These are phyloP conservation scores for Vidua chalybeata DNA, from an alignment of 2,113 vertebrate genomes.

Conservation along the genomic window DNA sequence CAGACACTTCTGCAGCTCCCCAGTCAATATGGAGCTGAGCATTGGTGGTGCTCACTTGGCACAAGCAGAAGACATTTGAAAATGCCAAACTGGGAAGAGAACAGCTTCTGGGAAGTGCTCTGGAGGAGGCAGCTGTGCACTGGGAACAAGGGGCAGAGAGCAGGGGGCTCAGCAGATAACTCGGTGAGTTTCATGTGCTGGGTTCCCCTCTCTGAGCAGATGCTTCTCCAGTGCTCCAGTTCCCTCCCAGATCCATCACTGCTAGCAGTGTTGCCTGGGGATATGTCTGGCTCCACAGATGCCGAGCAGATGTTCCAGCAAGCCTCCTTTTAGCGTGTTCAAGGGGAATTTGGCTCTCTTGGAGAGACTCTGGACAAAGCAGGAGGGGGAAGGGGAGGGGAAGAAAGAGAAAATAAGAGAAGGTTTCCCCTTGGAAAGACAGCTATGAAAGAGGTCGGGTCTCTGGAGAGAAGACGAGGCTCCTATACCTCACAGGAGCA, in stretches of 20 bases:
- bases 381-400: not conserved
- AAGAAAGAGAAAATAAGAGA: not conserved
- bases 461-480: not conserved
- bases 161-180: not conserved
- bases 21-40: not conserved
- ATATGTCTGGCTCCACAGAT: slow-evolving; percentile 52
- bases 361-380: not conserved
- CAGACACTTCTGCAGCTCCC: not conserved
- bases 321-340: slow-evolving; percentile 1
- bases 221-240: slow-evolving; percentile 4
- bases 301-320: slow-evolving; percentile 60
- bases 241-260: slow-evolving; percentile 35
- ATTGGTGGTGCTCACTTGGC: not conserved
- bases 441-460: not conserved
- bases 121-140: not conserved
- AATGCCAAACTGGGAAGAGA: not conserved
- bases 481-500: not conserved
- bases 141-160: not conserved
- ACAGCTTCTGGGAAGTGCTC: not conserved
- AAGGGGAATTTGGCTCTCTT: slow-evolving; percentile 4
- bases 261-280: slow-evolving; percentile 10
- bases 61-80: not conserved
- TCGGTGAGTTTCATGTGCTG: not conserved
- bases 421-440: not conserved
- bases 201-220: slow-evolving; percentile 9